Evolutionary conservation across 2,113 vertebrate species (phyloP), one percentile per base, ranked within the genome.

Genomic region (Ceyx melanurus): DNA sequence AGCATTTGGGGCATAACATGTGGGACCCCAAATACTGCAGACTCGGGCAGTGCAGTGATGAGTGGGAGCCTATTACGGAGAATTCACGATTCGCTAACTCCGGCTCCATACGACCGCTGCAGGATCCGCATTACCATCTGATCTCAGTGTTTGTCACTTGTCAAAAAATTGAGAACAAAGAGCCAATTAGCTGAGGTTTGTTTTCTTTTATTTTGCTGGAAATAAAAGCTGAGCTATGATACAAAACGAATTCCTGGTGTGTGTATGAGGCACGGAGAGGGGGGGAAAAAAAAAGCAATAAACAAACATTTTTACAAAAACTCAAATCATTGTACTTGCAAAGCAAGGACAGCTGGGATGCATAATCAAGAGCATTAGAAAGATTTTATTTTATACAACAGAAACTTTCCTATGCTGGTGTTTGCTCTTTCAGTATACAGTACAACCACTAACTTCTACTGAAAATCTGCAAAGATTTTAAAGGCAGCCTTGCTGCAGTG

Each of bases 161-260:
- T 96, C 95, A 96, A 93, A 94, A 94, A 95, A 89, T 67, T 45
- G 94, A 95, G 91, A 96, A 95, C 92, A 93, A 95, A 96, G 89
- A 91, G 56, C 85, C 92, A 95, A 94, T 95, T 96, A 96, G 89
- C 65, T 74, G 70, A 50, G 74, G 74, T 93, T 95, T 97, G 92
- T 90, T 96, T 96, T 93, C 94, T 89, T 92, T 85, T 87, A 87
- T 95, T 96, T 95, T 95, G 82, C 92, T 91, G 82, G 92, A 94
- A 96, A 94, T 96, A 96, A 95, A 95, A 96, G 91, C 92, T 95
- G 91, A 92, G 84, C 87, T 77, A 94, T 18, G 79, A 88, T 31
- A 92, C 78, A 89, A 67, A 92, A 89, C 91, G 64, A 94, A 89
- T 88, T 94, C 89, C 94, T 94, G 91, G 91, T 88, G 93, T 91